Percentiles rank a stretch among this genome's conserved stretches.
These are phyloP conservation scores for Orthosia gothica DNA, from an alignment of 2,888 invertebrate species.

Conservation along the genomic window DNA sequence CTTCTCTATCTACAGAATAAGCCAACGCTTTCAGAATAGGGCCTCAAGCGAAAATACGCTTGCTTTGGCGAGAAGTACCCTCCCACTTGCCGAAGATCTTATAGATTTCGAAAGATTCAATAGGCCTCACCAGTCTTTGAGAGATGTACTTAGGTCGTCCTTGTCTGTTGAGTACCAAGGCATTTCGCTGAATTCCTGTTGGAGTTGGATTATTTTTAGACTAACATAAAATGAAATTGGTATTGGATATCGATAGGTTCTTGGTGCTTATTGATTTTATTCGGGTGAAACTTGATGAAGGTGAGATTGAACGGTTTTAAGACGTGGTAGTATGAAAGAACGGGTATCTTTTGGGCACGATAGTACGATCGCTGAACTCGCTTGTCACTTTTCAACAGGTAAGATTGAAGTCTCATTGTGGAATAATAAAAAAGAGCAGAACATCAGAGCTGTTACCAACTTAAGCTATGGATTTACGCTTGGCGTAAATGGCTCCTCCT, in stretches of 20 bases:
- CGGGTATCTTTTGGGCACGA: neutral
- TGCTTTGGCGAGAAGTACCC: slow-evolving; percentile 73
- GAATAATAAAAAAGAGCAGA: too few relatives aligned
- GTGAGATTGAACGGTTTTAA: neutral
- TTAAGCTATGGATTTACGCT: too few relatives aligned
- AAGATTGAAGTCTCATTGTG: neutral
- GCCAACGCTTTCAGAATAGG: slow-evolving; percentile 79
- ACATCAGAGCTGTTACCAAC: too few relatives aligned
- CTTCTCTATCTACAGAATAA: slow-evolving; percentile 78
- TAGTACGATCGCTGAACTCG: neutral
- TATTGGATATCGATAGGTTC: slow-evolving; percentile 17
- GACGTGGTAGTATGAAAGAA: neutral
- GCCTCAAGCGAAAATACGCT: slow-evolving; percentile 76
- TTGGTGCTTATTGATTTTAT: neutral
- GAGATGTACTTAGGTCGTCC: slow-evolving; percentile 37
- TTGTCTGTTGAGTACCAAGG: slow-evolving; percentile 32
- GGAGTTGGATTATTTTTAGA: slow-evolving; percentile 24
- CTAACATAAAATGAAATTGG: slow-evolving; percentile 25
- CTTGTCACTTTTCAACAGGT: neutral
- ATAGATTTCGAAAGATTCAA: slow-evolving; percentile 71
- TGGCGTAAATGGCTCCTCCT: too few relatives aligned
- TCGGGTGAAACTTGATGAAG: neutral
- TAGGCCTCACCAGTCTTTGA: slow-evolving; percentile 54
- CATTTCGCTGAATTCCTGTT: slow-evolving; percentile 25
- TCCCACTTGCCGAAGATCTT: slow-evolving; percentile 73